Base-by-base conservation (phyloP, 2,888 invertebrate species). In the Tethea ocularis region DNA sequence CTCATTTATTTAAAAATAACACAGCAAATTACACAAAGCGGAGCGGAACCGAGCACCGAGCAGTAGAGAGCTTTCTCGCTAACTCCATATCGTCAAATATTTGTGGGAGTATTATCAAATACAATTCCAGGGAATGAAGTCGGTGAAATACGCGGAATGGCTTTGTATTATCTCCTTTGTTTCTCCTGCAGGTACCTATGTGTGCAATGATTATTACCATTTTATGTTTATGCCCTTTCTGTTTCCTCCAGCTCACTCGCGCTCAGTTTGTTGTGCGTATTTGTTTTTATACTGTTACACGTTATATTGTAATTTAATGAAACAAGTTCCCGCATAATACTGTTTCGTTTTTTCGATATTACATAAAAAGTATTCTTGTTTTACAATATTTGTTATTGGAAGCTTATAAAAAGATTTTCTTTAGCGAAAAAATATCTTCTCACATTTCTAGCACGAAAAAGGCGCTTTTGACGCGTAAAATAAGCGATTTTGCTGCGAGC, bases 121-220 rank as follows among this genome's bases (percentile, higher is more conserved):
- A 46, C 46, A 20, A 20, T 17, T 46, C 4, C 46, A 2, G 46
- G 46, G 46, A 46, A 46, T 46, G 46, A n/a, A 46, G 46, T 46
- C 46, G 20, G 20, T 20, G 46, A 46, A 46, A 46, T 46, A 46
- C 46, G 20, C 17, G 20, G 20, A 46, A 46, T 46, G 20, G 46
- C 20, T 46, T 46, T 46, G n/a, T 46, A 46, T 46, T 46, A 46
- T 46, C 46, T 46, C 20, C 20, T 46, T 46, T 46, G 46, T 46
- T 46, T 20, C 15, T 20, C 46, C 46, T 46, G 5, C 20, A n/a
- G n/a, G n/a, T n/a, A n/a, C n/a, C n/a, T 46, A 46, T 46, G 15
- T 46, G 46, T 46, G 38, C 20, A 10, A 46, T 46, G 46, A 46
- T 46, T 46, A 46, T 46, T 17, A n/a, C 41, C 5, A 17, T n/a